A percentile compares a stretch with the other conserved stretches of the same genome.
phyloP scores from a whole-genome alignment of 2,888 invertebrate genomes.

The Cosmorhoe ocellata region DNA sequence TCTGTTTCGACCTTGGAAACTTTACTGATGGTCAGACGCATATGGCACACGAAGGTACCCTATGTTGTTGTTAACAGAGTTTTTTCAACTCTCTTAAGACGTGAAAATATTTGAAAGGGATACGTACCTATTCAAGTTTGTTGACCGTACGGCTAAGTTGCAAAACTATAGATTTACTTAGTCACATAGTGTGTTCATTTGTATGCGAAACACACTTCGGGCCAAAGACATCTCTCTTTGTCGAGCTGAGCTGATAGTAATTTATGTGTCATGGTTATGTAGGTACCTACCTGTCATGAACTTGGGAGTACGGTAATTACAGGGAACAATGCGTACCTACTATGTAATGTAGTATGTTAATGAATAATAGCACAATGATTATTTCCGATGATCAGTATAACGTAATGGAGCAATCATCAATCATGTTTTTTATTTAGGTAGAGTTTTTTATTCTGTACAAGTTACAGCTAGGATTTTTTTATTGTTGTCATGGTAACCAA shows the following conservation, averaged over 20 bases:
- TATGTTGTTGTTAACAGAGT: background rate
- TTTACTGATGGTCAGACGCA: too few relatives aligned
- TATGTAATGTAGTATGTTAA: constrained; percentile 8
- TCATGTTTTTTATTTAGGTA: too few relatives aligned
- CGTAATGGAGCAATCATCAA: too few relatives aligned
- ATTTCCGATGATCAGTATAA: background rate
- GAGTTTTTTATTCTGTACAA: too few relatives aligned
- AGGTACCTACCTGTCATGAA: constrained; percentile 16
- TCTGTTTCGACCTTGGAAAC: too few relatives aligned
- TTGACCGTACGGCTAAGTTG: constrained; percentile 20
- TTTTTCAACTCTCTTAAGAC: background rate
- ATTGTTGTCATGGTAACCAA: too few relatives aligned
- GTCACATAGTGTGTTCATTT: constrained; percentile 25
- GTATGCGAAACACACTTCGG: constrained; percentile 25
- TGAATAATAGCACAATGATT: background rate
- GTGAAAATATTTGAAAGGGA: constrained; percentile 7
- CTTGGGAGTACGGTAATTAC: constrained; percentile 21
- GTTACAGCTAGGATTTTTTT: too few relatives aligned
- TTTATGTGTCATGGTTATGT: constrained; percentile 28
- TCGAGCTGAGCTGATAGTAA: constrained; percentile 20
- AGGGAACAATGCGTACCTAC: constrained; percentile 13
- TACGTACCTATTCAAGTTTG: constrained; percentile 19
- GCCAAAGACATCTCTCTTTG: constrained; percentile 29
- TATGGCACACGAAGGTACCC: too few relatives aligned
- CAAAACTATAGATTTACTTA: constrained; percentile 26